phyloP scores from a whole-genome alignment of 2,113 vertebrate genomes.

The Rissa tridactyla region DNA sequence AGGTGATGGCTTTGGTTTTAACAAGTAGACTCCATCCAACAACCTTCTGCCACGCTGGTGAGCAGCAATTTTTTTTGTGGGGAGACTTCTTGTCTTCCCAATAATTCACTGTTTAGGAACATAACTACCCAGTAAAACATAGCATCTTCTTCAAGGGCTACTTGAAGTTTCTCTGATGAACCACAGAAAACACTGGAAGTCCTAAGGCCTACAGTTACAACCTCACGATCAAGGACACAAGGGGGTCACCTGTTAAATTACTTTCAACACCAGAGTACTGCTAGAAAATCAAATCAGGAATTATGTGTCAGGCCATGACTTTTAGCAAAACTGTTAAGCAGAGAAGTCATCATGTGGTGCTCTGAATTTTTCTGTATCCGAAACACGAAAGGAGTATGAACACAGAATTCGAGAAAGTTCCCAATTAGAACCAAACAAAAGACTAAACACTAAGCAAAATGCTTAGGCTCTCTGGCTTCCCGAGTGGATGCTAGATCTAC shows the following conservation, averaged over 20 bases:
- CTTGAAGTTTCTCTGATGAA: neutral
- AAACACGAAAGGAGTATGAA: neutral
- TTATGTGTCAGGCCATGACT: neutral
- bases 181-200: neutral
- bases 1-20: neutral
- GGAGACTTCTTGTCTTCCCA: neutral
- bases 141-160: neutral
- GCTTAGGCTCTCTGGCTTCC: neutral
- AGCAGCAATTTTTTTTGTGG: neutral
- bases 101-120: neutral
- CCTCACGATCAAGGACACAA: neutral
- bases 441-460: neutral
- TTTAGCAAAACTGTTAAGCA: neutral
- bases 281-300: neutral
- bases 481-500: neutral
- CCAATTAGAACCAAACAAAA: neutral
- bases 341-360: neutral
- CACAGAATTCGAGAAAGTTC: neutral
- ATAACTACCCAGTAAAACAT: neutral
- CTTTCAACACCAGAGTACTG: neutral
- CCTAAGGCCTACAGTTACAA: neutral
- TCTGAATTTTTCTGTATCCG: neutral
- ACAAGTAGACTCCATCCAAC: neutral
- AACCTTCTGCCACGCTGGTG: neutral
- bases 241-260: neutral